Evolutionary conservation across 2,888 invertebrate species (phyloP).

Genomic region (Heteromurus nitidus): DNA sequence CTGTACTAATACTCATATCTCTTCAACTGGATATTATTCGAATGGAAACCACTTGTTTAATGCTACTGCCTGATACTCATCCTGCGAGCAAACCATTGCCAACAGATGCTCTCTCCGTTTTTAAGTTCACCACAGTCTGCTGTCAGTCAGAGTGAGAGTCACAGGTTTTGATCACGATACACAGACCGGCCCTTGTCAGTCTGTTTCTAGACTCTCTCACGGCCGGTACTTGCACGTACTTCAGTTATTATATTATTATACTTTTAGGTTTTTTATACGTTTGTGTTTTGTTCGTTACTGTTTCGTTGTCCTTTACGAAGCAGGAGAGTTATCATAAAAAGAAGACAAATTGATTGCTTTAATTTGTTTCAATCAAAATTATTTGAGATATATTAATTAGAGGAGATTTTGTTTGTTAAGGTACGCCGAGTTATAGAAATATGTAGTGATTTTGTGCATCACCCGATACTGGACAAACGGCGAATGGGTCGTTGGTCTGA

Average conservation of each 20-base stretch:
- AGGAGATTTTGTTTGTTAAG: background rate
- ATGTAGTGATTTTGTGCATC: no score
- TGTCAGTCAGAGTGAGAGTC: conserved; percentile 11
- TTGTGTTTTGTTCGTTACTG: conserved; percentile 24
- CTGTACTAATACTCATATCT: no score
- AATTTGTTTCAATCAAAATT: conserved; percentile 3
- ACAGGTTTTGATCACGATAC: conserved; percentile 45
- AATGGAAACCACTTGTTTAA: no score
- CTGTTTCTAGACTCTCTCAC: conserved; percentile 56
- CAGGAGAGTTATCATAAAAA: background rate
- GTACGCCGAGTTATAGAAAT: no score
- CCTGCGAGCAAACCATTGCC: no score
- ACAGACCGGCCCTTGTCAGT: conserved; percentile 61
- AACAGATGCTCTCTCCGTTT: no score
- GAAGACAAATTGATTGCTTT: background rate
- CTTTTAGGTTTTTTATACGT: background rate
- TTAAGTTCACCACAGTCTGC: conserved; percentile 19
- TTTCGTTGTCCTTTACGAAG: conserved; percentile 24
- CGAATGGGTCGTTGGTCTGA: background rate
- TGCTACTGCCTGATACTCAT: no score
- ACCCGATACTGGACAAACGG: no score
- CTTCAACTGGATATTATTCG: no score
- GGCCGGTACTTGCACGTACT: conserved; percentile 46
- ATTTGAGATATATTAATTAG: conserved; percentile 4
- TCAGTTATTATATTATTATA: conserved; percentile 21